Evolutionary conservation across 2,888 invertebrate species (phyloP), one percentile per base, ranked within the genome.

Genomic region (Plebejus argus): DNA sequence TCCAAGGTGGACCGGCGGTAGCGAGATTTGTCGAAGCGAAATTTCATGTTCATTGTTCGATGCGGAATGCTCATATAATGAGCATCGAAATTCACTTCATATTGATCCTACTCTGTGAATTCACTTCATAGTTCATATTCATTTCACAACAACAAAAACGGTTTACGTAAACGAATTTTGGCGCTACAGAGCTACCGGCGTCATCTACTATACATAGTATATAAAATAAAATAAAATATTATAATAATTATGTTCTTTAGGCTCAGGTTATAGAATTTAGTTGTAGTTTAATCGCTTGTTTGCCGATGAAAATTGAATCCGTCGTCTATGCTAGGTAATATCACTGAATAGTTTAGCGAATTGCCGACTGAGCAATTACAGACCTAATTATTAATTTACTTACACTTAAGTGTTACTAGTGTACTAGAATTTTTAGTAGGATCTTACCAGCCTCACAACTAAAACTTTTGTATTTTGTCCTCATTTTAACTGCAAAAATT

Each of bases 291-390:
- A 58, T 58, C 58, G 8, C 8, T 6, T 58, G 20, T 58, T 58
- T 58, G 7, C n/a, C 58, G n/a, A 58, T 58, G 58, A 58, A 58
- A 58, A 58, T 58, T n/a, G n/a, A n/a, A 58, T 58, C 20, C 1
- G 53, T 53, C 53, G 18, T 2, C 58, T 3, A 20, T 20, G 20
- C 10, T n/a, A 7, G 20, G 58, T 58, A 58, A 58, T 58, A 20
- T 56, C 7, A 56, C 58, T 58, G 58, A 58, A 58, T 58, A 58
- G 58, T 58, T 58, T 58, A 58, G 58, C 18, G 58, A 58, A 58
- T 58, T 7, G n/a, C 56, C 56, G n/a, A 56, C n/a, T 56, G 7
- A 18, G 56, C n/a, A 66, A 23, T 84, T 77, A 88, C 58, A 8
- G 23, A 10, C 4, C 23, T 61, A 20, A 23, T 61, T 61, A 20